Base-by-base conservation (phyloP, 2,888 invertebrate species). In the Dinocampus coccinellae region DNA sequence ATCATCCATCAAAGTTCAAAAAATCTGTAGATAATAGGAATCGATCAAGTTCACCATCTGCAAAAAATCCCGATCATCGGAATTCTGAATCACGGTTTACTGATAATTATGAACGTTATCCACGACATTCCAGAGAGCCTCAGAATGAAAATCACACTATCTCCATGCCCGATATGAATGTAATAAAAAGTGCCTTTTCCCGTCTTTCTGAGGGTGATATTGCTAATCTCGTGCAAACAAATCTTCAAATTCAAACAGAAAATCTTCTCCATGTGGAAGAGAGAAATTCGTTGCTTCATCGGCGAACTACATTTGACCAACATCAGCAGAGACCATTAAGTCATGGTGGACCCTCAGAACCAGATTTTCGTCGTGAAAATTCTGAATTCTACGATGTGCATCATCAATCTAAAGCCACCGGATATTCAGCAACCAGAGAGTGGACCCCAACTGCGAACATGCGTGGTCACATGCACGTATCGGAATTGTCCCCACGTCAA, bases 51-150 rank as follows among this genome's bases (percentile, higher is more conserved):
- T 76, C 79, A 7, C 78, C 78, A n/a, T 29, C 42, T 7, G 6
- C 10, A 11, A 76, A 71, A 65, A 34, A 4, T 6, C 16, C 1
- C 36, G 76, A 75, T 9, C n/a, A n/a, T n/a, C 69, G 73, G 2
- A 75, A 73, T 2, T 10, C 53, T 0, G 82, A 83, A 22, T 80
- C 79, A 3, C 79, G 84, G 16, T 84, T 81, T 36, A 78, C 83
- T 0, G 83, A 85, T 52, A 85, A 84, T 66, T 84, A 84, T n/a
- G 85, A 85, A 52, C 77, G 83, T 16, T 81, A 82, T 74, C 81
- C 83, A 2, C 80, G 84, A 0, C 77, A 75, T 2, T 53, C 73
- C 1, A 72, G 73, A 29, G 72, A 77, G 22, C 65, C 55, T 62
- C 73, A 70, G 42, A 61, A 34, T 16, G 68, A 73, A 29, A 53